These are phyloP conservation scores for Pollenia labialis DNA, from an alignment of 2,888 invertebrate species.

Conservation along the genomic window DNA sequence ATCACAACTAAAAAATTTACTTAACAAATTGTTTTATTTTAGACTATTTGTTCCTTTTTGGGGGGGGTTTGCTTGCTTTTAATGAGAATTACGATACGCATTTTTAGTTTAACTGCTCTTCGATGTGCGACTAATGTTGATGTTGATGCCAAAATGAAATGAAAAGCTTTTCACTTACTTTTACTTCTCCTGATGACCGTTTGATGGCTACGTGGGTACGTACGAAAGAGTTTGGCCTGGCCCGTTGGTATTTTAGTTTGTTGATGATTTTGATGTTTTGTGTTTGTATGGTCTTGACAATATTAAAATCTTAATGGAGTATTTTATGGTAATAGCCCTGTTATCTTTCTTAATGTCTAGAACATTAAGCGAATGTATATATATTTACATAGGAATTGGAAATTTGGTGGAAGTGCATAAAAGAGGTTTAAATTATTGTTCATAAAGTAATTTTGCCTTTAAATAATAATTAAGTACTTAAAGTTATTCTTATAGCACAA, in stretches of 20 bases:
- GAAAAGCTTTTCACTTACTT: conserved; percentile 1
- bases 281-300: conserved; percentile 7
- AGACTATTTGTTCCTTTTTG: neutral
- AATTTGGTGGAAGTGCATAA: neutral
- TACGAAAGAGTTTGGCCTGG: neutral
- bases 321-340: conserved; percentile 19
- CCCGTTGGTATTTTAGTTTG: neutral
- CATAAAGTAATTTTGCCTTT: no score
- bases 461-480: no score
- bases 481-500: no score
- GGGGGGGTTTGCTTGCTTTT: neutral
- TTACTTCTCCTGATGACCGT: conserved; percentile 20
- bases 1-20: conserved; percentile 2
- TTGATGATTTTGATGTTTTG: conserved; percentile 20
- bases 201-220: neutral
- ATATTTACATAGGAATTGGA: neutral
- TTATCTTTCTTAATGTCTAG: neutral
- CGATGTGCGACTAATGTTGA: conserved; percentile 69
- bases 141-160: neutral
- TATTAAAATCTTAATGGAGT: conserved; percentile 40
- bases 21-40: conserved; percentile 48
- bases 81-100: conserved; percentile 65
- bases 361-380: neutral
- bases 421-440: neutral
- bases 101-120: conserved; percentile 44